Conservation (phyloP, 1,140 invertebrate species). For the Batillaria attramentaria region DNA sequence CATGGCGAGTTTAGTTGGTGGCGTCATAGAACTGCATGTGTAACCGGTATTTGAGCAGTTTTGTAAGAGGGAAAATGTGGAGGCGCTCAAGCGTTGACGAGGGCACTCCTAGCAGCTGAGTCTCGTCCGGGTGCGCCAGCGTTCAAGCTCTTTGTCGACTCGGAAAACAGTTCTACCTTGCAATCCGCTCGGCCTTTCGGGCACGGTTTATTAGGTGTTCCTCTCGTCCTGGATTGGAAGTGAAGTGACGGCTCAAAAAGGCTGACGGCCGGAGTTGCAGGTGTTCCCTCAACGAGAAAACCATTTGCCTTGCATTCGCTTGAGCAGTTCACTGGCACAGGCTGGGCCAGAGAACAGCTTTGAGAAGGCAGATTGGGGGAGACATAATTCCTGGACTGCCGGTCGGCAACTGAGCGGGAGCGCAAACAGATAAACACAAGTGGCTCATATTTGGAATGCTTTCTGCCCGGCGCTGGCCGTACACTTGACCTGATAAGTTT, state of each 20-base stretch:
- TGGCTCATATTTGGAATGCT: slow-evolving; percentile 4
- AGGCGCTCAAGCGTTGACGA: slow-evolving; percentile 5
- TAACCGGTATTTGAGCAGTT: neutral
- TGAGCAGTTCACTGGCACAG: neutral
- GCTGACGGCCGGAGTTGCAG: neutral
- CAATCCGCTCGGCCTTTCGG: neutral
- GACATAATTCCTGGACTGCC: neutral
- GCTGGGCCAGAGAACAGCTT: neutral
- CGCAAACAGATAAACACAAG: slow-evolving; percentile 17
- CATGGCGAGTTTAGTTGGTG: neutral
- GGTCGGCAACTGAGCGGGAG: neutral
- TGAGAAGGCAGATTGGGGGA: neutral
- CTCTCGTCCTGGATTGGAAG: neutral
- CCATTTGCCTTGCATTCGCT: neutral
- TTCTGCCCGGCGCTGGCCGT: neutral
- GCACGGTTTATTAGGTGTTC: neutral
- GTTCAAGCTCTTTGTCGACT: slow-evolving; percentile 5
- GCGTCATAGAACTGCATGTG: neutral
- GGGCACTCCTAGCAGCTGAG: neutral
- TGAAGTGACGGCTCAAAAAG: neutral
- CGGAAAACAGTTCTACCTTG: no score
- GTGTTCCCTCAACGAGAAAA: neutral
- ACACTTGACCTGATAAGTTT: neutral
- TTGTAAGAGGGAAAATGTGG: neutral
- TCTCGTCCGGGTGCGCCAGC: slow-evolving; percentile 14